These are phyloP conservation scores for Poecilia wingei DNA, from an alignment of 2,797 vertebrate species.

Conservation along the genomic window DNA sequence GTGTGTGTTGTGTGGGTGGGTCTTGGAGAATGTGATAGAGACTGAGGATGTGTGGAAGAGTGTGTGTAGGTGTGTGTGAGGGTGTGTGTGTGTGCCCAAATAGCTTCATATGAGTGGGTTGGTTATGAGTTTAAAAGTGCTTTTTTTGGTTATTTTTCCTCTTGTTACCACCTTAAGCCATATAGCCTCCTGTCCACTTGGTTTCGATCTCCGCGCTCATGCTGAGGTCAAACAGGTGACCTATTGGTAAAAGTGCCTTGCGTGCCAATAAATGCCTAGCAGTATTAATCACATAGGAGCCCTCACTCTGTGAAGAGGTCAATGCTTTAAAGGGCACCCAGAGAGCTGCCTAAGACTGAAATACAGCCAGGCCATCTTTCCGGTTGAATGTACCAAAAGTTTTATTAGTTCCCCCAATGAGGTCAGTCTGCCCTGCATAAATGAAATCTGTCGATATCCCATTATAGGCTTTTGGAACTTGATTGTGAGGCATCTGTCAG, in stretches of 20 bases:
- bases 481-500: slow-evolving; percentile 76
- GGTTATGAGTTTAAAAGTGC: slow-evolving; percentile 53
- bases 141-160: slow-evolving; percentile 61
- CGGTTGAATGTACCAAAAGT: slow-evolving; percentile 78
- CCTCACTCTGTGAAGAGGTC: slow-evolving; percentile 72
- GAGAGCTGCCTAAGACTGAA: slow-evolving; percentile 69
- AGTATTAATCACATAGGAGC: slow-evolving; percentile 80
- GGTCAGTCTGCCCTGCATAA: slow-evolving; percentile 72
- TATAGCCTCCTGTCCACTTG: slow-evolving; percentile 65
- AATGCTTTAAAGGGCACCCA: slow-evolving; percentile 79
- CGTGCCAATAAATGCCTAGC: slow-evolving; percentile 79
- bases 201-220: slow-evolving; percentile 66
- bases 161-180: slow-evolving; percentile 60
- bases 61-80: too few species aligned
- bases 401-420: slow-evolving; percentile 74
- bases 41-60: slow-evolving; percentile 53
- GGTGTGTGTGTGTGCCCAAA: slow-evolving; percentile 28
- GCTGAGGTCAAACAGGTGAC: slow-evolving; percentile 76
- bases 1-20: slow-evolving; percentile 79
- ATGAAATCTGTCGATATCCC: slow-evolving; percentile 79
- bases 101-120: slow-evolving; percentile 57
- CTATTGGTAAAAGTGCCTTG: slow-evolving; percentile 80
- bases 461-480: slow-evolving; percentile 72
- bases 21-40: slow-evolving; percentile 73
- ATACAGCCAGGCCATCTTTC: slow-evolving; percentile 71